Evolutionary conservation across 2,888 invertebrate species (phyloP), one percentile per base, ranked within the genome.

Genomic region (Yponomeuta malinellus): DNA sequence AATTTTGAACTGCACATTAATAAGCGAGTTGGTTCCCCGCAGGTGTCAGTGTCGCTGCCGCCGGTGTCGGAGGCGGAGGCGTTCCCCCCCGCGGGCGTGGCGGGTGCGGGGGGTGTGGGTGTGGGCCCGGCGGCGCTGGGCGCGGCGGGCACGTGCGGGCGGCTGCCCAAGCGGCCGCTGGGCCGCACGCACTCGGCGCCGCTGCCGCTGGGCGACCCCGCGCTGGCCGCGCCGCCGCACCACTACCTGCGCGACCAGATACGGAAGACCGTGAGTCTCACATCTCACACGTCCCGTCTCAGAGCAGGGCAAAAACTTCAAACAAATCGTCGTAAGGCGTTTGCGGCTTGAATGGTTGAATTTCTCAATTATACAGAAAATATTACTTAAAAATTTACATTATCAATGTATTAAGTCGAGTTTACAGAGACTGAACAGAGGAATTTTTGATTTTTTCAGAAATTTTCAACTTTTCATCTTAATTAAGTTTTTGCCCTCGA

Each of bases 131-230:
- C 75, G 93, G 78, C 77, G 93, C 93, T 74, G 93, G 81, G 86
- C 77, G 63, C 93, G 81, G 71, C 64, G 63, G 72, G 68, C 68
- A 74, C 93, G 75, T 94, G 94, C 81, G 94, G 94, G 75, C 93
- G 95, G 78, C 93, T 96, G 72, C 93, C 93, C 90, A 96, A 95
- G 91, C 93, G 97, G 70, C 97, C 97, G 52, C 93, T 98, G 78
- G 97, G 98, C 72, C 95, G 98, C 82, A 98, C 98, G 72, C 98
- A 98, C 90, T 98, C 98, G 68, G 98, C 98, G 3, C 98, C 98
- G 0, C 89, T 98, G 78, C 98, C 98, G 43, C 89, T 98, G 71
- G 97, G 97, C 2, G 97, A 97, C 89, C 97, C 97, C 48, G 95
- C 97, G 93, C 93, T 98, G 90, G 97, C 98, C 37, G 95, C 97